Percentiles rank a stretch among this genome's conserved stretches.
Conservation (phyloP, 1,140 invertebrate genomes). For the Anastrepha obliqua region DNA sequence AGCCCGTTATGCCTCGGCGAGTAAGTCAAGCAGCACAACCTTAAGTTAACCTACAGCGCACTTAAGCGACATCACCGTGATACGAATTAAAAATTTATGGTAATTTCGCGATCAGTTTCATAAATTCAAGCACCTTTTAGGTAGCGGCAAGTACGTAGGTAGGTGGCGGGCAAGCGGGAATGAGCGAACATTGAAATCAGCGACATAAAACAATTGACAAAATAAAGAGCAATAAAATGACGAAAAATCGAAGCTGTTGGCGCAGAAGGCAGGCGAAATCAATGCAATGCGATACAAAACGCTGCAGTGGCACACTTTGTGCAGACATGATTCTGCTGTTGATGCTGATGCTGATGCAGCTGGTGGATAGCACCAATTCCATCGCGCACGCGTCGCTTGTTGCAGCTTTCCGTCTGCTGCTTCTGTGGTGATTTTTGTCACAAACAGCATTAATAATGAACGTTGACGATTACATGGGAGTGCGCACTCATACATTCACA, state of each 20-base stretch:
- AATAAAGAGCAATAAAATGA: neutral
- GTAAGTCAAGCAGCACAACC: constrained; percentile 5
- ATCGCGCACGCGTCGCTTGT: neutral
- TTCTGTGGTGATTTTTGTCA: neutral
- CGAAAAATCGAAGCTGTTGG: neutral
- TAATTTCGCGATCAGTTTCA: constrained; percentile 22
- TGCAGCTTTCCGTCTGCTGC: no score
- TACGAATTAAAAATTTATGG: constrained; percentile 36
- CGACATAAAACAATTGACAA: neutral
- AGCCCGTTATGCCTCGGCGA: neutral
- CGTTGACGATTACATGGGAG: neutral
- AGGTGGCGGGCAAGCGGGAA: neutral
- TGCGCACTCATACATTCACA: neutral
- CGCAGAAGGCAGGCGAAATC: neutral
- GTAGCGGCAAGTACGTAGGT: no score
- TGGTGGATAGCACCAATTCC: neutral
- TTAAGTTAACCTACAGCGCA: neutral
- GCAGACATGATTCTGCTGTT: neutral
- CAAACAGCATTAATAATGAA: neutral
- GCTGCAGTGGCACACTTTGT: neutral
- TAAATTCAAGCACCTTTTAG: constrained; percentile 27
- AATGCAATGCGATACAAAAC: neutral
- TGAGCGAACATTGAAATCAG: neutral
- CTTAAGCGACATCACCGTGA: constrained; percentile 18
- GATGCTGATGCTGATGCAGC: neutral